A percentile compares a stretch with the other conserved stretches of the same genome.
Conservation (phyloP, 2,797 vertebrate genomes). For the Steatocranus sp. region DNA sequence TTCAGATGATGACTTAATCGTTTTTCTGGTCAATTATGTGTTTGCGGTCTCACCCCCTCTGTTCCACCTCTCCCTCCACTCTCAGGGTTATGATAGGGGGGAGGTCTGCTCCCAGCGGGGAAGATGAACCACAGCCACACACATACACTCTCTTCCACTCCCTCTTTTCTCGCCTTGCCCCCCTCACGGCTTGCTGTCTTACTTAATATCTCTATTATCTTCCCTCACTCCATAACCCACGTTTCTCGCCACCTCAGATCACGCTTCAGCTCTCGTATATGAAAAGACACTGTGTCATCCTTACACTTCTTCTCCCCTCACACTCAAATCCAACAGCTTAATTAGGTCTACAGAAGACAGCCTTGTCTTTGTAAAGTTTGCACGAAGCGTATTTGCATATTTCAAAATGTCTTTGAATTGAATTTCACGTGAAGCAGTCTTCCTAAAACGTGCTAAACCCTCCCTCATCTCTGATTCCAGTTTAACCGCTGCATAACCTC, state of each 20-base stretch:
- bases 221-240: slow-evolving; percentile 11
- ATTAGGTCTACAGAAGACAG: background rate
- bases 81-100: slow-evolving; percentile 67
- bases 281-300: slow-evolving; percentile 21
- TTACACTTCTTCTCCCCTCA: slow-evolving; percentile 27
- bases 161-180: background rate
- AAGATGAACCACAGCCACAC: slow-evolving; percentile 53
- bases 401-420: background rate
- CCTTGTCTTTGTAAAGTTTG: background rate
- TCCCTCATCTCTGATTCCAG: slow-evolving; percentile 69
- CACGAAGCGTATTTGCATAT: background rate
- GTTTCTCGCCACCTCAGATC: slow-evolving; percentile 4
- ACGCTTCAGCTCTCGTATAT: slow-evolving; percentile 12
- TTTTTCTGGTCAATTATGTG: slow-evolving; percentile 99
- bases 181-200: slow-evolving; percentile 46
- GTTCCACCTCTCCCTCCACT: slow-evolving; percentile 45
- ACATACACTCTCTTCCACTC: background rate
- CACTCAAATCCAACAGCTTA: slow-evolving; percentile 74
- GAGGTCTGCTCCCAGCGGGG: slow-evolving; percentile 64
- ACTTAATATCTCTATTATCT: slow-evolving; percentile 69
- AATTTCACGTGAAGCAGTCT: background rate
- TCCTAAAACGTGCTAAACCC: background rate
- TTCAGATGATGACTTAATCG: slow-evolving; percentile 99
- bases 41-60: slow-evolving; percentile 72
- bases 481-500: slow-evolving; percentile 99